Evolutionary conservation across 1,140 invertebrate genomes (phyloP), one percentile per base, ranked within the genome.

Genomic region (Limonius californicus): DNA sequence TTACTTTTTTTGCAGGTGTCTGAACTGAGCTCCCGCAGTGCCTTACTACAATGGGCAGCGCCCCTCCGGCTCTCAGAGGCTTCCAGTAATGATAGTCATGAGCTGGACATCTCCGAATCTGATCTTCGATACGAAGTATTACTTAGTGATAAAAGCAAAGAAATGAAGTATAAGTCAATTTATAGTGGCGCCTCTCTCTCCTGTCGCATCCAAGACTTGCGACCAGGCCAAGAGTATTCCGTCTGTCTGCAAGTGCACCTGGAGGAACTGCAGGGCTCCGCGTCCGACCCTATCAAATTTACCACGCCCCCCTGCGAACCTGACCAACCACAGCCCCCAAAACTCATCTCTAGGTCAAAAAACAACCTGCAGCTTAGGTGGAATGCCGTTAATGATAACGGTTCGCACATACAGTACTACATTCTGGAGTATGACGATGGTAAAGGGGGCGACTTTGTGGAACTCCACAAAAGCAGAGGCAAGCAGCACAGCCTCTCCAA

Each of bases 191-290:
- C 81, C 23, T 85, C 86, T n/a, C 79, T 86, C 16, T 88, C 86
- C 15, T 79, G 73, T 72, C 83, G 85, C 59, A 86, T 94, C 55
- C 85, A 89, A 76, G 89, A 93, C 74, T 79, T 94, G 62, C 84
- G 86, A 74, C 91, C 92, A 8, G 89, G 88, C 2, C 89, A 89
- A 70, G 88, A 91, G 67, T 94, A 93, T 74, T 84, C 85, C 43
- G 84, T 93, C 32, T 87, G 87, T 59, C 78, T 90, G 35, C 85
- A 86, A 68, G 84, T 72, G 70, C 81, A 74, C 75, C 76, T 68
- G 73, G 82, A 72, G 69, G 81, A 74, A 63, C 76, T 69, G 73
- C 79, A 71, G 78, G 85, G 69, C 69, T 75, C 61, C 68, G 81
- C 70, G 69, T 82, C 76, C 64, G 80, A 78, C 72, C 81, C 71